Percentiles rank a stretch among this genome's conserved stretches.
These are phyloP conservation scores for Cryptophagus acutangulus DNA, from an alignment of 2,888 invertebrate genomes.

Conservation along the genomic window DNA sequence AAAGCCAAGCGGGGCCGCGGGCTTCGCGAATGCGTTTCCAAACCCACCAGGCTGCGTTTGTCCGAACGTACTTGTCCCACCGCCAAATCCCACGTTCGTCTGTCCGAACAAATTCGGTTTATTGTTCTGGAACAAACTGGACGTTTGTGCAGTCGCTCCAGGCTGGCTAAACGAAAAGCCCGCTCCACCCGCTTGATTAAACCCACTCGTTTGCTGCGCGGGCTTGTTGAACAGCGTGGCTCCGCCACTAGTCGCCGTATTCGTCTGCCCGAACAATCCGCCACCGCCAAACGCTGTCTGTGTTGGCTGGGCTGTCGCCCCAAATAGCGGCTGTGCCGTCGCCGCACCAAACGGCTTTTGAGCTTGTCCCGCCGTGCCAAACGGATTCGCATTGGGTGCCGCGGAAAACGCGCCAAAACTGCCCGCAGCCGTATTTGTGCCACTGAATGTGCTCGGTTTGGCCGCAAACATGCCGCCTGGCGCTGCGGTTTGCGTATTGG, in stretches of 20 bases:
- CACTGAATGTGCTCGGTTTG: constrained; percentile 37
- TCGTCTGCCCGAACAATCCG: constrained; percentile 36
- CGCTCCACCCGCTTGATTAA: constrained; percentile 38
- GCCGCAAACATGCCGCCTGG: constrained; percentile 27
- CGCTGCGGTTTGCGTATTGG: constrained; percentile 19
- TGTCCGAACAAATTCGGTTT: constrained; percentile 38
- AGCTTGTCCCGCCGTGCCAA: constrained; percentile 45
- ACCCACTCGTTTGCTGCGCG: constrained; percentile 48
- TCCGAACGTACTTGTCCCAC: constrained; percentile 10
- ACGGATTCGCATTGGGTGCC: constrained; percentile 39
- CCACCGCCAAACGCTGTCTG: constrained; percentile 54
- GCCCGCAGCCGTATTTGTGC: constrained; percentile 32
- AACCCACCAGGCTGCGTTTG: constrained; percentile 26
- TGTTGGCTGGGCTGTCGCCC: constrained; percentile 33
- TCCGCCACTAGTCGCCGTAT: constrained; percentile 34
- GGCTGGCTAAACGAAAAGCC: constrained; percentile 40
- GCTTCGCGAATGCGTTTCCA: constrained; percentile 37
- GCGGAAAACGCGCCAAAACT: constrained; percentile 49
- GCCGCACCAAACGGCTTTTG: constrained; percentile 53
- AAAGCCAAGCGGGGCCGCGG: constrained; percentile 41
- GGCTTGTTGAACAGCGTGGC: constrained; percentile 48
- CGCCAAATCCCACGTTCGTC: constrained; percentile 26
- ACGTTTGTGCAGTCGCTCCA: constrained; percentile 29
- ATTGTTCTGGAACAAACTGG: constrained; percentile 32
- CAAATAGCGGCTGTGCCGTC: constrained; percentile 38